Evolutionary conservation across 2,888 invertebrate species (phyloP).

Genomic region (Drosophila kuntzei): DNA sequence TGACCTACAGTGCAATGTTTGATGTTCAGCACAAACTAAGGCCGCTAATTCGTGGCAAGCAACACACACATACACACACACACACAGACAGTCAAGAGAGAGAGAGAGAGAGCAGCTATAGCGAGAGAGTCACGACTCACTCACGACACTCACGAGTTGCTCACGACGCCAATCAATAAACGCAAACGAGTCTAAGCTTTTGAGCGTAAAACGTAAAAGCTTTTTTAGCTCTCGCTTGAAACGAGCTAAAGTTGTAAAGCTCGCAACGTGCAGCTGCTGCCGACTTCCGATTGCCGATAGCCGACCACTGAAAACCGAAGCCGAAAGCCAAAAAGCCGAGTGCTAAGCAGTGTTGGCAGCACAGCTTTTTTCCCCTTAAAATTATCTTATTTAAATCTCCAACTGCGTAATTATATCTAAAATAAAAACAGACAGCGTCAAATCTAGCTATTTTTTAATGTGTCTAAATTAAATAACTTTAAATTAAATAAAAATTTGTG

Average conservation of each 20-base stretch:
- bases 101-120: background rate
- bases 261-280: conserved; percentile 33
- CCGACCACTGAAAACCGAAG: conserved; percentile 1
- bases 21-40: conserved; percentile 42
- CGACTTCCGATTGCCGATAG: conserved; percentile 2
- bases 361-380: background rate
- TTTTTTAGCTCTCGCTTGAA: conserved; percentile 24
- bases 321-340: background rate
- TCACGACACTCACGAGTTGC: conserved; percentile 5
- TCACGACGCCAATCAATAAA: conserved; percentile 51
- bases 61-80: conserved; percentile 10
- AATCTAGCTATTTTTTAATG: too few species aligned
- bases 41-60: conserved; percentile 42
- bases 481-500: too few species aligned
- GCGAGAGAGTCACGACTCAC: conserved; percentile 8
- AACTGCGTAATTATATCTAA: too few species aligned
- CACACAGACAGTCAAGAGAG: background rate
- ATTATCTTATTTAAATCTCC: too few species aligned
- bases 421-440: too few species aligned
- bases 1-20: conserved; percentile 13
- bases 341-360: background rate
- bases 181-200: conserved; percentile 44
- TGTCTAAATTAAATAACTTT: too few species aligned
- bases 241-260: conserved; percentile 49
- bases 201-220: conserved; percentile 68